Percentiles rank a stretch among this genome's conserved stretches.
phyloP scores from a whole-genome alignment of 2,888 invertebrate genomes.

The Allacma fusca region DNA sequence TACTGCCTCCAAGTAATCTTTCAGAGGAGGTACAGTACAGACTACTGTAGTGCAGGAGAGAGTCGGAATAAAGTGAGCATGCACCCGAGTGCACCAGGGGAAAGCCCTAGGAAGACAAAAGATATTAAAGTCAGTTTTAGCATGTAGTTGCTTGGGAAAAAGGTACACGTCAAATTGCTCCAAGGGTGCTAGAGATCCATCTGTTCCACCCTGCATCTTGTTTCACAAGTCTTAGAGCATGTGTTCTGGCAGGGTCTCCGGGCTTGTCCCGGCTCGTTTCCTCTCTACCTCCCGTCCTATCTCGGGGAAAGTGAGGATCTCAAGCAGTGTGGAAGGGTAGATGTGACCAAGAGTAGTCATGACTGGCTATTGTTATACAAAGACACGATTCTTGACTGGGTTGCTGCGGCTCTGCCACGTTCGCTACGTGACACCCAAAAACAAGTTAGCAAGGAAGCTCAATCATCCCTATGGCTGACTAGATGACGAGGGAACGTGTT shows the following conservation, averaged over 20 bases:
- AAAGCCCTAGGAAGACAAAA: no score
- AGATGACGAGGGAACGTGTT: constrained; percentile 29
- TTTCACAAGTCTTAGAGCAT: background rate
- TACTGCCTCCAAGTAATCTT: no score
- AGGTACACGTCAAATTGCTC: background rate
- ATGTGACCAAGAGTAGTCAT: background rate
- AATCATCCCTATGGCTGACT: constrained; percentile 19
- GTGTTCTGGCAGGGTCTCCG: no score
- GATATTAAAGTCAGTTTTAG: no score
- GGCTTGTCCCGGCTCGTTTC: background rate
- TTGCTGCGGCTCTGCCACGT: constrained; percentile 6
- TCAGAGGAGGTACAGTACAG: no score
- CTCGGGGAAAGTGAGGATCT: no score
- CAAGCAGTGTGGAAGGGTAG: background rate
- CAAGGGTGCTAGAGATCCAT: constrained; percentile 13
- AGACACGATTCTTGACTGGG: constrained; percentile 5
- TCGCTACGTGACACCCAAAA: background rate
- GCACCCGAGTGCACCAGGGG: no score
- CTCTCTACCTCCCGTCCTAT: background rate
- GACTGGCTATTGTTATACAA: background rate
- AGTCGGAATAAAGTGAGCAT: no score
- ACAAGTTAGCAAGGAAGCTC: constrained; percentile 27
- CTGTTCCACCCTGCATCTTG: constrained; percentile 17
- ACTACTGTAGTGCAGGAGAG: no score
- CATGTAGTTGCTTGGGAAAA: background rate